Evolutionary conservation across 2,797 vertebrate genomes (phyloP).

Genomic region (Tinamus major): DNA sequence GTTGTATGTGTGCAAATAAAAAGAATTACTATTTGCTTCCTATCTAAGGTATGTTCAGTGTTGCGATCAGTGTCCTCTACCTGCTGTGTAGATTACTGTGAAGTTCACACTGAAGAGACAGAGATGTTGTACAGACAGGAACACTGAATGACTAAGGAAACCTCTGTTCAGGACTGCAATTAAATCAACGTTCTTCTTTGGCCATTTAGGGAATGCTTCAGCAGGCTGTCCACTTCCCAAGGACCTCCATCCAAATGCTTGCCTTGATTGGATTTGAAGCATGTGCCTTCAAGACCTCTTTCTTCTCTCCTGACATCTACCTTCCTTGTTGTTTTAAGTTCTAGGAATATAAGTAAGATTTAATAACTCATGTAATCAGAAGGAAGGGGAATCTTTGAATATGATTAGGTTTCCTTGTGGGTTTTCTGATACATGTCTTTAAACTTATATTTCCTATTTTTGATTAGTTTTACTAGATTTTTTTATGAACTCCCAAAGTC

Average conservation of each 20-base stretch:
- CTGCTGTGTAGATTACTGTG: not conserved
- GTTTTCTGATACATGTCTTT: not conserved
- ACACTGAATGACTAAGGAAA: not conserved
- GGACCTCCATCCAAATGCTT: not conserved
- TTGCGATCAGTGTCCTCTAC: not conserved
- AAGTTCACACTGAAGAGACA: not conserved
- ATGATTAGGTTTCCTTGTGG: not conserved
- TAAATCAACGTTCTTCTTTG: not conserved
- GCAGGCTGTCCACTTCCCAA: not conserved
- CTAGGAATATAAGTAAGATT: conserved; percentile 8
- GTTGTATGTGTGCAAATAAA: not conserved
- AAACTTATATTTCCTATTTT: not conserved
- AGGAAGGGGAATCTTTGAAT: not conserved
- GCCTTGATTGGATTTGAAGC: not conserved
- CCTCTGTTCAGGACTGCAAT: not conserved
- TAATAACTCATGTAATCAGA: not conserved
- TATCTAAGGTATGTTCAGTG: not conserved
- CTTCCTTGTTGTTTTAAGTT: not conserved
- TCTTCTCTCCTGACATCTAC: not conserved
- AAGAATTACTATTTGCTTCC: not conserved
- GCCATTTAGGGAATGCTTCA: not conserved
- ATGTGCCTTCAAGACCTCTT: not conserved
- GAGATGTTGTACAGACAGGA: not conserved
- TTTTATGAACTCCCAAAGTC: not conserved
- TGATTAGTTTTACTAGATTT: not conserved